A percentile compares a stretch with the other conserved stretches of the same genome.
Evolutionary conservation across 1,140 invertebrate species (phyloP).

Genomic region (Drosophila nebulosa): DNA sequence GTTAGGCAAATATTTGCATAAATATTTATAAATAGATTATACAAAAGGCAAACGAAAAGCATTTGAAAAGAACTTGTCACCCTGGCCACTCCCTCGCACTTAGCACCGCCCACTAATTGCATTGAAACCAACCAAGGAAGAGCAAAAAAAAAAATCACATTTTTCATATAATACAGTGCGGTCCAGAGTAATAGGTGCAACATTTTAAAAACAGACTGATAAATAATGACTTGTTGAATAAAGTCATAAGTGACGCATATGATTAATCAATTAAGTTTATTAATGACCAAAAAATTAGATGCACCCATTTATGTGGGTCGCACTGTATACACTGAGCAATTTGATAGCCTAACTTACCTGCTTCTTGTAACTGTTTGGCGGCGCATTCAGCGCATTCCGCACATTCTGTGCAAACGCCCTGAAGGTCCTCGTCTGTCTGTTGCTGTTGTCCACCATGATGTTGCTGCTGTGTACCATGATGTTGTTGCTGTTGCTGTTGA

Average conservation of each 20-base stretch:
- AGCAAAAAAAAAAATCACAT: background rate
- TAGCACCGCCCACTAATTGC: constrained; percentile 43
- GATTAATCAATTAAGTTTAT: too few relatives aligned
- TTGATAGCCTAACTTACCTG: constrained; percentile 64
- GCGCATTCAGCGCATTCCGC: constrained; percentile 80
- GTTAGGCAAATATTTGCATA: constrained; percentile 57
- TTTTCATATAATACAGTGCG: background rate
- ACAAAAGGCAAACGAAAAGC: constrained; percentile 58
- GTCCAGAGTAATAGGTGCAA: too few relatives aligned
- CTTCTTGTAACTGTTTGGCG: constrained; percentile 79
- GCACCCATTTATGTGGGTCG: too few relatives aligned
- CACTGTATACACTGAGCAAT: too few relatives aligned
- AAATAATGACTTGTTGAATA: too few relatives aligned
- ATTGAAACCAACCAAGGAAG: constrained; percentile 15
- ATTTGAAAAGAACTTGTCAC: constrained; percentile 36
- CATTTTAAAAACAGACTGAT: too few relatives aligned
- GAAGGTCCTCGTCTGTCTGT: constrained; percentile 66
- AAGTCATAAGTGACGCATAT: too few relatives aligned
- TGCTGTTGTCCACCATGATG: constrained; percentile 30
- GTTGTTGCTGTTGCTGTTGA: constrained; percentile 38
- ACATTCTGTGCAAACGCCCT: constrained; percentile 79
- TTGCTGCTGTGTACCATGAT: constrained; percentile 41
- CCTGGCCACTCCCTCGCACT: background rate
- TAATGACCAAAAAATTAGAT: too few relatives aligned
- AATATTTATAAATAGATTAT: constrained; percentile 73